phyloP scores from a whole-genome alignment of 2,888 invertebrate species.

The Philhelius pedissequus region DNA sequence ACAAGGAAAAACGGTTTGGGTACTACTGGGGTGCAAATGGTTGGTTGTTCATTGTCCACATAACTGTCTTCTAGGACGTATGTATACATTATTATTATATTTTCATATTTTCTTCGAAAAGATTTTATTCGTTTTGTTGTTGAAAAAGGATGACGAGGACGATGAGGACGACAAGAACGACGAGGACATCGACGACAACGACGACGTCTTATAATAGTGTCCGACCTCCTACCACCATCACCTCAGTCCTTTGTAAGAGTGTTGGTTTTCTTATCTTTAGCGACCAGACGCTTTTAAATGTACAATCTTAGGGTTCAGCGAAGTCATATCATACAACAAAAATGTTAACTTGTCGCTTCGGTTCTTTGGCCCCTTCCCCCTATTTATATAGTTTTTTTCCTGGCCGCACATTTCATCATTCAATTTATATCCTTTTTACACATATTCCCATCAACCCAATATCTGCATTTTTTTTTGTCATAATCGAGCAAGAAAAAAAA shows the following conservation, averaged over 20 bases:
- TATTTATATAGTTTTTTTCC: not conserved
- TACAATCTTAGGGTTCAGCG: conserved; percentile 59
- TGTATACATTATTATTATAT: conserved; percentile 57
- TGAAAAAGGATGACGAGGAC: conserved; percentile 35
- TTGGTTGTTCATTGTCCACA: conserved; percentile 26
- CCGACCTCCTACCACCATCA: conserved; percentile 4
- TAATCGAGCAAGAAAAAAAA: not conserved
- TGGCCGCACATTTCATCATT: conserved; percentile 53
- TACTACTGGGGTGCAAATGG: not conserved
- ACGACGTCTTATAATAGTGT: conserved; percentile 58
- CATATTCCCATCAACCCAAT: conserved; percentile 44
- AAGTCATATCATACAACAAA: conserved; percentile 62
- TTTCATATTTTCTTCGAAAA: conserved; percentile 60
- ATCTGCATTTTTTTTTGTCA: conserved; percentile 64
- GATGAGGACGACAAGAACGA: not conserved
- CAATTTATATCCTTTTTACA: conserved; percentile 64
- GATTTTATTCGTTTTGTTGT: conserved; percentile 53
- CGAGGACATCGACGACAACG: not conserved
- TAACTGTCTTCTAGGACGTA: conserved; percentile 46
- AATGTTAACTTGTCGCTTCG: conserved; percentile 61
- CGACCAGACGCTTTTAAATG: conserved; percentile 79
- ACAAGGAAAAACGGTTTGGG: not conserved
- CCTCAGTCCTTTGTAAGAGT: not conserved
- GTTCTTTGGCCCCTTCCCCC: not conserved
- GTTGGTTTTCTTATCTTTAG: conserved; percentile 77